Evolutionary conservation across 2,888 invertebrate genomes (phyloP), one percentile per base, ranked within the genome.

Genomic region (Terebella lapidaria): DNA sequence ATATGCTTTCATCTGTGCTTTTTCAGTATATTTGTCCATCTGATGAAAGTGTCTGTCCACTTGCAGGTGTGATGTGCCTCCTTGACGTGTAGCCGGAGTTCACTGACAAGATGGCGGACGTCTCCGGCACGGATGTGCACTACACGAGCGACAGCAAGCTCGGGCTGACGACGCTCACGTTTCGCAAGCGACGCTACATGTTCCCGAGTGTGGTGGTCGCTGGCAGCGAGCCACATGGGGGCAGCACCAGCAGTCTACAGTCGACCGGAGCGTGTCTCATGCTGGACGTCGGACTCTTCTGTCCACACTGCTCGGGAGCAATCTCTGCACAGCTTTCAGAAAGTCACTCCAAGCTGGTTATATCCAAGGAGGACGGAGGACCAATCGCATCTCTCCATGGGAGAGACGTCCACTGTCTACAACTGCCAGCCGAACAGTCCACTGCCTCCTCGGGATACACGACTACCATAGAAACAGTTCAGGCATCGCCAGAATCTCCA

Each of bases 211-310:
- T 49, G 18, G 49, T 22, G 5, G 5, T n/a, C 49, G 18, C n/a
- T 24, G 18, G 24, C 5, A 24, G 24, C n/a, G 18, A 22, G n/a
- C 5, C 5, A 10, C 18, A 5, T 24, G 24, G 49, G 15, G 49
- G n/a, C 5, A 49, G 10, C 18, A 22, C 18, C 29, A 15, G 20
- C 4, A 35, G 35, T 24, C 4, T 35, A 4, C 15, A 55, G 15
- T 35, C 29, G 10, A 20, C 15, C 15, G 55, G 55, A 10, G 27
- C n/a, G 5, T 56, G 56, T 26, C 46, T 56, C 24, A 56, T 56
- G 56, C 46, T 56, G 26, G 47, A 56, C 25, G 46, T 56, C 5
- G 56, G 56, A 18, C 25, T 56, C 46, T 56, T 56, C 26, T 56
- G 56, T 22, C 56, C 56, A 3, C 22, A 25, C n/a, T 56, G 56